phyloP scores from a whole-genome alignment of 2,113 vertebrate genomes.

The Podocnemis expansa region DNA sequence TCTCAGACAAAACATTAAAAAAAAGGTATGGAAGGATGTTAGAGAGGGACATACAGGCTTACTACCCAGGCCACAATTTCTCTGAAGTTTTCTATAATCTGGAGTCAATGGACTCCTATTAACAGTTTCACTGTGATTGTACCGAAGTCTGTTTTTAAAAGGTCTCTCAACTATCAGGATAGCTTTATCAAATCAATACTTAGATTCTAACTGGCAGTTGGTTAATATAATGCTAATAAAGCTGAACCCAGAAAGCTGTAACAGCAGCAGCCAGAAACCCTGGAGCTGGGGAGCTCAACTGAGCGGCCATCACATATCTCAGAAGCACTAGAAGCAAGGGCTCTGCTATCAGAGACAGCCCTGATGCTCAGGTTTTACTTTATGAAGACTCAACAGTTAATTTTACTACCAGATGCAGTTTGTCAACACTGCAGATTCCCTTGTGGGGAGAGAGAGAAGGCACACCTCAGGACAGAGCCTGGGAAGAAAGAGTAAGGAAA shows the following conservation, averaged over 20 bases:
- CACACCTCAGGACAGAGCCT: background rate
- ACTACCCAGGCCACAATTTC: background rate
- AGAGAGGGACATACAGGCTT: background rate
- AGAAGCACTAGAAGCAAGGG: background rate
- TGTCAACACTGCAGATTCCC: background rate
- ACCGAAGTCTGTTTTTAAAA: background rate
- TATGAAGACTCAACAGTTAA: background rate
- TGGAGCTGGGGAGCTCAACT: background rate
- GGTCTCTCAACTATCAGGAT: background rate
- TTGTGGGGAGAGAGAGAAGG: background rate
- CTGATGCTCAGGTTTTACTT: background rate
- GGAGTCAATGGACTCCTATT: background rate
- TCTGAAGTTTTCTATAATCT: background rate
- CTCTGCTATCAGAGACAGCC: background rate
- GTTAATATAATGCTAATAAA: too few relatives aligned
- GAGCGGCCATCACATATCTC: background rate
- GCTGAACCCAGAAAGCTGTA: background rate
- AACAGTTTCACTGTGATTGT: background rate
- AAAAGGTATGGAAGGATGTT: background rate
- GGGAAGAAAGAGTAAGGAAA: background rate
- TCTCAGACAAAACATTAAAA: background rate
- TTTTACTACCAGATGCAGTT: background rate
- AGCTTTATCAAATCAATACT: background rate
- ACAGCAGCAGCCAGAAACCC: background rate
- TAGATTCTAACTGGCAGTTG: too few relatives aligned